Percentiles rank a stretch among this genome's conserved stretches.
phyloP scores from a whole-genome alignment of 1,140 invertebrate genomes.

The Scylla paramamosain region DNA sequence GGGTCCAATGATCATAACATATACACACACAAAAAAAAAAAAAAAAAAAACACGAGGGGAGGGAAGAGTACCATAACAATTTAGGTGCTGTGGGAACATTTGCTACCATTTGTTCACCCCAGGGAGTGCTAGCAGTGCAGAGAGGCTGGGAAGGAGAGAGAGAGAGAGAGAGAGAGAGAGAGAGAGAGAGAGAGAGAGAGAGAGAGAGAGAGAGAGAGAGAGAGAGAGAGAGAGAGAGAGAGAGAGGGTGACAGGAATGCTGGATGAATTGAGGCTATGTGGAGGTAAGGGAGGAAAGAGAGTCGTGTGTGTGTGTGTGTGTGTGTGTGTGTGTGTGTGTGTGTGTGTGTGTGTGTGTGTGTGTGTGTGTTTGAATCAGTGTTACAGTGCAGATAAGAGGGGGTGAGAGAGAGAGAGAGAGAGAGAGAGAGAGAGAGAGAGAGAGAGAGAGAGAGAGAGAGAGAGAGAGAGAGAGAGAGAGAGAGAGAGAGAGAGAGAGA shows the following conservation, averaged over 20 bases:
- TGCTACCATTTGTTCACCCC: too few species aligned
- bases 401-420: not conserved
- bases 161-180: not conserved
- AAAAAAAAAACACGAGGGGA: not conserved
- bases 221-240: not conserved
- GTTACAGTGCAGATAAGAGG: too few species aligned
- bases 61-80: too few species aligned
- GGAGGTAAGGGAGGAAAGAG: not conserved
- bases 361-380: conserved; percentile 17
- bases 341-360: conserved; percentile 53
- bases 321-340: conserved; percentile 50
- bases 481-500: conserved; percentile 37
- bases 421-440: conserved; percentile 22
- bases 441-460: conserved; percentile 27
- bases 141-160: not conserved
- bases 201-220: conserved; percentile 19
- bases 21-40: not conserved
- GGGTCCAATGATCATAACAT: not conserved
- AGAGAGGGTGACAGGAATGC: not conserved
- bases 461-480: conserved; percentile 27
- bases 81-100: too few species aligned
- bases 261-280: too few species aligned
- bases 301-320: conserved; percentile 47
- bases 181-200: conserved; percentile 29
- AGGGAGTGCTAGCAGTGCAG: not conserved